Evolutionary conservation across 2,888 invertebrate species (phyloP), one percentile per base, ranked within the genome.

Genomic region (Parnassius smintheus): DNA sequence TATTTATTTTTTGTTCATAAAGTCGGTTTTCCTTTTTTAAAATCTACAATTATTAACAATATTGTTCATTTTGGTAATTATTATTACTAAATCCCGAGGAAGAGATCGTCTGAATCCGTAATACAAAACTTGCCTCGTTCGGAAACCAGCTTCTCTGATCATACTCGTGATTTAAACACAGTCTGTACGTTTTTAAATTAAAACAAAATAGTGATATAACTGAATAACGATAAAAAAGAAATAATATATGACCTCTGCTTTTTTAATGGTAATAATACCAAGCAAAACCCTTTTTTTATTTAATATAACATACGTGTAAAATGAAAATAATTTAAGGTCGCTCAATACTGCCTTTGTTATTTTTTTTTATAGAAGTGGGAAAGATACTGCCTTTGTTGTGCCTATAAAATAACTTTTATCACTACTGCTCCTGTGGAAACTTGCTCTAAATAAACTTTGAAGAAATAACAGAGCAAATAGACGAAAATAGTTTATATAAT

Each of bases 371-470:
- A 18, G 18, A 18, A 18, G 18, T 18, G 18, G 18, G 18, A 18
- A 18, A 18, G 11, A 46, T 46, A 46, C n/a, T 9, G n/a, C 2
- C 46, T n/a, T 9, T 9, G n/a, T 41, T 42, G 54, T 41, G n/a
- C 9, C 42, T 13, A 44, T 25, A 49, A 10, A 35, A 13, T 49
- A 45, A 46, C 11, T 50, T 12, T 13, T 42, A n/a, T 60, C 25
- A 13, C 13, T 13, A 9, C 25, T 45, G 18, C 22, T 62, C 12
- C 50, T 22, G 51, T 59, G 49, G 45, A 2, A 59, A 63, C 63
- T 55, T 55, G 63, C 59, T 63, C 59, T 59, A 55, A 59, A 46
- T 55, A 63, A 59, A 63, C 55, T 59, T 59, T 55, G 25, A 44
- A 63, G 55, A 45, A n/a, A 56, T 63, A 63, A 63, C 63, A 63